These are phyloP conservation scores for Eospalax fontanierii DNA, from an alignment of 2,797 vertebrate species.

Conservation along the genomic window DNA sequence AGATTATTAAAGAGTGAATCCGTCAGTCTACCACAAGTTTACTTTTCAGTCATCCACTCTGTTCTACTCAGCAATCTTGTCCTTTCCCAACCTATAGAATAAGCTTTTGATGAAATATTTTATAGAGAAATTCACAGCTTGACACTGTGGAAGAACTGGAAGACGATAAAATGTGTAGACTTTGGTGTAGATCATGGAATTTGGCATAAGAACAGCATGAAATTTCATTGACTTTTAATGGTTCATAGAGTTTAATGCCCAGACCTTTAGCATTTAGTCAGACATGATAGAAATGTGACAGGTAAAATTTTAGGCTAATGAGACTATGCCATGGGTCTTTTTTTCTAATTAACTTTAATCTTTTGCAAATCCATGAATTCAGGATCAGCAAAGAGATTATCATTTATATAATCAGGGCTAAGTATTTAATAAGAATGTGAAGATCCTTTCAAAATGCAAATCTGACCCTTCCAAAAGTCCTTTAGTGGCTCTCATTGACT, in stretches of 20 bases:
- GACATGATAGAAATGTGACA: conserved; percentile 47
- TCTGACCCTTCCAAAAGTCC: conserved; percentile 13
- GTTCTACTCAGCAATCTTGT: not conserved
- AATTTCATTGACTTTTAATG: conserved; percentile 32
- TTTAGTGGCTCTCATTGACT: not conserved
- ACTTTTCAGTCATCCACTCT: not conserved
- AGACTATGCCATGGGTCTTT: not conserved
- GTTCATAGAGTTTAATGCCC: not conserved
- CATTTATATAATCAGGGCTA: conserved; percentile 37
- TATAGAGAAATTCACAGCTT: not conserved
- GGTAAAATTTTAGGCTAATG: conserved; percentile 55
- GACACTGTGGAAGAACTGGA: not conserved
- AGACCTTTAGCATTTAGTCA: conserved; percentile 17
- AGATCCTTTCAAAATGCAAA: conserved; percentile 63
- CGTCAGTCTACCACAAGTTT: not conserved
- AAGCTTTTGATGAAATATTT: not conserved
- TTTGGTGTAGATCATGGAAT: not conserved
- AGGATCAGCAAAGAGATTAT: conserved; percentile 60
- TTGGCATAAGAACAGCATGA: not conserved
- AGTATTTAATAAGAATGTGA: conserved; percentile 36
- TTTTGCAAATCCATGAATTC: conserved; percentile 61
- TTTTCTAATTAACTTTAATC: conserved; percentile 59
- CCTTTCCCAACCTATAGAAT: not conserved
- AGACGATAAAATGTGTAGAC: not conserved
- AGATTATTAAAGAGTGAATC: not conserved